Conservation (phyloP, 2,888 invertebrate species). For the Drosophila algonquin region DNA sequence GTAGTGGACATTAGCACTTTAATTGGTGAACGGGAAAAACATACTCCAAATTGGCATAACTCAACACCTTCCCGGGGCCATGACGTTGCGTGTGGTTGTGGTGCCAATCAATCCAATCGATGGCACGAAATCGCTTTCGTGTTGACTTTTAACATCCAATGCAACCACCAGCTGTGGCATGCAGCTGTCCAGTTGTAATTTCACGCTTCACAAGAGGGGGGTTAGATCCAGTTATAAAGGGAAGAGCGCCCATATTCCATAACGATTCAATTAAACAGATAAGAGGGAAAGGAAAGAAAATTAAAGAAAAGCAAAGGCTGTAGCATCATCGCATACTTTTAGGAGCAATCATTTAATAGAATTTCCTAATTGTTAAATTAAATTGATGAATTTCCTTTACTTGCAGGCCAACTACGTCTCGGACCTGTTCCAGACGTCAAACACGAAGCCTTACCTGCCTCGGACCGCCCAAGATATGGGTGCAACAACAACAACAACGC, state of each 20-base stretch:
- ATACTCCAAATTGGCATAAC: slow-evolving; percentile 40
- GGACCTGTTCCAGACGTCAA: slow-evolving; percentile 74
- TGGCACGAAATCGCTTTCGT: slow-evolving; percentile 21
- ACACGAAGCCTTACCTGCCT: slow-evolving; percentile 74
- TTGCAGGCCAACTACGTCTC: slow-evolving; percentile 83
- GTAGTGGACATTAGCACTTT: slow-evolving; percentile 27
- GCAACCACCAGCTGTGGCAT: slow-evolving; percentile 28
- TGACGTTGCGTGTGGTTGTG: slow-evolving; percentile 47
- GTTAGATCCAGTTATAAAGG: neutral
- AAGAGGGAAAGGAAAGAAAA: slow-evolving; percentile 1
- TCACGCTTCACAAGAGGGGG: slow-evolving; percentile 44
- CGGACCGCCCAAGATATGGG: slow-evolving; percentile 75
- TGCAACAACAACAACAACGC: slow-evolving; percentile 8
- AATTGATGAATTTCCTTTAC: neutral
- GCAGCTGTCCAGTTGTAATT: slow-evolving; percentile 44
- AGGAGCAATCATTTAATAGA: slow-evolving; percentile 38
- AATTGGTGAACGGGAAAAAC: slow-evolving; percentile 29
- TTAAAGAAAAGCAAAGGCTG: slow-evolving; percentile 13
- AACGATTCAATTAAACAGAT: slow-evolving; percentile 25
- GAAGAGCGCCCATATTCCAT: slow-evolving; percentile 16
- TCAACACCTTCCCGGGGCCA: slow-evolving; percentile 43
- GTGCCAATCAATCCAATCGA: slow-evolving; percentile 37
- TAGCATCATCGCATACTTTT: slow-evolving; percentile 58
- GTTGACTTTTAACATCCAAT: slow-evolving; percentile 1
- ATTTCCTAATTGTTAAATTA: neutral